Conservation (phyloP, 2,888 invertebrate genomes). For the Geotrupes spiniger region DNA sequence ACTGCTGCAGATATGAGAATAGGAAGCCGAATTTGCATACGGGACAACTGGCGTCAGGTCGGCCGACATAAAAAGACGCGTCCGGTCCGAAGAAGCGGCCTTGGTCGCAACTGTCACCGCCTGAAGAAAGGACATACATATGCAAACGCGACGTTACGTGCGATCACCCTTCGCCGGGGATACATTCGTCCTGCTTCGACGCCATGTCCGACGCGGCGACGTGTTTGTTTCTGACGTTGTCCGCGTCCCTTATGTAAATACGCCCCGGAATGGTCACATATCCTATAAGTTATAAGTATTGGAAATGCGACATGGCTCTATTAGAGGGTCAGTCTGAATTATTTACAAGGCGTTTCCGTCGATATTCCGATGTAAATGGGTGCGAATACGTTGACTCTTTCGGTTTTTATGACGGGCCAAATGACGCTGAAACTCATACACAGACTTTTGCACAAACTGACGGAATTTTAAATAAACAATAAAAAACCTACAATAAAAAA, state of each 20-base stretch:
- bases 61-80: constrained; percentile 48
- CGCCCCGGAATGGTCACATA: constrained; percentile 30
- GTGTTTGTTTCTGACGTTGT: constrained; percentile 19
- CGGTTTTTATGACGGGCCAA: constrained; percentile 32
- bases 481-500: background rate
- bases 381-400: constrained; percentile 39
- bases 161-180: constrained; percentile 13
- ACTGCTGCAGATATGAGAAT: constrained; percentile 31
- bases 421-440: background rate
- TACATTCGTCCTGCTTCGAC: constrained; percentile 23
- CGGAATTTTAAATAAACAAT: too few relatives aligned
- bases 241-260: constrained; percentile 29
- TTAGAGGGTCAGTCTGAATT: constrained; percentile 49
- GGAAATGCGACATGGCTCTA: constrained; percentile 41
- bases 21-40: constrained; percentile 41
- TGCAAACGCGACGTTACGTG: constrained; percentile 26
- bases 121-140: constrained; percentile 31
- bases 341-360: constrained; percentile 48
- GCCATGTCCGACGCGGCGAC: constrained; percentile 22
- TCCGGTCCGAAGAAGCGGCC: constrained; percentile 29
- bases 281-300: constrained; percentile 46
- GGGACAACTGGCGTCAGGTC: constrained; percentile 47
- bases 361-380: constrained; percentile 45
- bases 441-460: background rate
- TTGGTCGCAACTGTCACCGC: constrained; percentile 45